A percentile compares a stretch with the other conserved stretches of the same genome.
Conservation (phyloP, 2,797 vertebrate genomes). For the Propithecus deckenii region DNA sequence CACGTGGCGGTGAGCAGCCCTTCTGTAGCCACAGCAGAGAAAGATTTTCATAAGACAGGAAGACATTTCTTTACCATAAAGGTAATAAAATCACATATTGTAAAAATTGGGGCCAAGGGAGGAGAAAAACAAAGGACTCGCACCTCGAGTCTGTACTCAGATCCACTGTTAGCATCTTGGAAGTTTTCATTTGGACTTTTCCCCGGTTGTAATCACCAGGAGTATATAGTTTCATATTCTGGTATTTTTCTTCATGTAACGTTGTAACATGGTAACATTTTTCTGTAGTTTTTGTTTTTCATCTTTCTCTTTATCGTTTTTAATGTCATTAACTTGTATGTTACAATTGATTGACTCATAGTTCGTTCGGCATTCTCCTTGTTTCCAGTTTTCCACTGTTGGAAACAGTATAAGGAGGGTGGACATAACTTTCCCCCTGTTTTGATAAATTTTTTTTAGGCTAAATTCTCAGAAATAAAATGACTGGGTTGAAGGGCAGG, state of each 20-base stretch:
- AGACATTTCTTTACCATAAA: neutral
- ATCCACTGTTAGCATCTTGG: neutral
- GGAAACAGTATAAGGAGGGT: neutral
- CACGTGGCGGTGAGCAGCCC: neutral
- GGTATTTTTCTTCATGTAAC: neutral
- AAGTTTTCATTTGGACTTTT: neutral
- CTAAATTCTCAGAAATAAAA: constrained; percentile 6
- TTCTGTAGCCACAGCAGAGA: neutral
- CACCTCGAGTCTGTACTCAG: fast-evolving
- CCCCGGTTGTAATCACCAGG: neutral
- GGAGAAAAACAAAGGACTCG: neutral
- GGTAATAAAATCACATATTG: neutral
- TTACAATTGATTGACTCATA: neutral
- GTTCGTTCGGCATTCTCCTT: neutral
- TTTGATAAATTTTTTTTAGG: neutral
- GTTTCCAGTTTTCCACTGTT: neutral
- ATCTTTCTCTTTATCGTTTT: neutral
- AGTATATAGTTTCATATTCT: neutral
- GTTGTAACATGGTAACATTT: neutral
- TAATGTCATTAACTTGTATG: neutral
- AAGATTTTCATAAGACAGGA: neutral
- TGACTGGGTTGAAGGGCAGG: neutral
- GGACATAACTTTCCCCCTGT: neutral
- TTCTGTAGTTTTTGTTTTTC: neutral
- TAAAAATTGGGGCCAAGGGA: neutral